These are phyloP conservation scores for Dorcus hopei DNA, from an alignment of 2,888 invertebrate species.

Conservation along the genomic window DNA sequence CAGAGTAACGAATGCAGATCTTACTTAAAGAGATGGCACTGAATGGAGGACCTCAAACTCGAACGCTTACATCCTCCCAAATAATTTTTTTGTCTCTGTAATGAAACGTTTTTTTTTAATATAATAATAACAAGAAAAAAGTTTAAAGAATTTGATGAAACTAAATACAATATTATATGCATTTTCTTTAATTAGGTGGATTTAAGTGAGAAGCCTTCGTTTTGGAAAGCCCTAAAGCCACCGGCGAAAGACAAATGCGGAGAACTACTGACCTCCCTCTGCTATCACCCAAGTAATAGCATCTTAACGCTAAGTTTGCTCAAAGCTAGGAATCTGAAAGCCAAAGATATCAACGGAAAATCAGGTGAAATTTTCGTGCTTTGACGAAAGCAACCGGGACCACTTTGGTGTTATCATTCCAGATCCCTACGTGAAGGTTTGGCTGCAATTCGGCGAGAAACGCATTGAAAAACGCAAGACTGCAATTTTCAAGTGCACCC, in stretches of 20 bases:
- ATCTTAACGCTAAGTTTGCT: conserved; percentile 85
- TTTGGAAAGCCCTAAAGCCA: conserved; percentile 90
- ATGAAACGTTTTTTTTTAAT: too few relatives aligned
- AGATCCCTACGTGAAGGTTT: conserved; percentile 99
- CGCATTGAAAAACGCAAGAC: conserved; percentile 95
- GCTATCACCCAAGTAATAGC: conserved; percentile 95
- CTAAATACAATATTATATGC: not conserved
- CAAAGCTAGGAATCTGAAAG: conserved; percentile 91
- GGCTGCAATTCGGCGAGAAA: conserved; percentile 93
- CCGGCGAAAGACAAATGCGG: conserved; percentile 92
- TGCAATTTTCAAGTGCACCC: conserved; percentile 87
- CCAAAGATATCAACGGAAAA: conserved; percentile 94
- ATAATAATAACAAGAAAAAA: too few relatives aligned
- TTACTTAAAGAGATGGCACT: too few relatives aligned
- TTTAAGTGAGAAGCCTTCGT: conserved; percentile 88
- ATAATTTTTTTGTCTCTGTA: too few relatives aligned
- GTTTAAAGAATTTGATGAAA: not conserved
- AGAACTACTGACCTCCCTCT: conserved; percentile 85
- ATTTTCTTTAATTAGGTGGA: conserved; percentile 65
- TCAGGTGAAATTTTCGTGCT: conserved; percentile 61
- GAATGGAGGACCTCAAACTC: too few relatives aligned
- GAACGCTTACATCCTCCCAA: too few relatives aligned
- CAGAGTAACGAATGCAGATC: too few relatives aligned
- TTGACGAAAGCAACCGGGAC: not conserved
- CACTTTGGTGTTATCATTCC: conserved; percentile 38